Evolutionary conservation across 1,140 invertebrate genomes (phyloP), one percentile per base, ranked within the genome.

Genomic region (Diachasmimorpha longicaudata): DNA sequence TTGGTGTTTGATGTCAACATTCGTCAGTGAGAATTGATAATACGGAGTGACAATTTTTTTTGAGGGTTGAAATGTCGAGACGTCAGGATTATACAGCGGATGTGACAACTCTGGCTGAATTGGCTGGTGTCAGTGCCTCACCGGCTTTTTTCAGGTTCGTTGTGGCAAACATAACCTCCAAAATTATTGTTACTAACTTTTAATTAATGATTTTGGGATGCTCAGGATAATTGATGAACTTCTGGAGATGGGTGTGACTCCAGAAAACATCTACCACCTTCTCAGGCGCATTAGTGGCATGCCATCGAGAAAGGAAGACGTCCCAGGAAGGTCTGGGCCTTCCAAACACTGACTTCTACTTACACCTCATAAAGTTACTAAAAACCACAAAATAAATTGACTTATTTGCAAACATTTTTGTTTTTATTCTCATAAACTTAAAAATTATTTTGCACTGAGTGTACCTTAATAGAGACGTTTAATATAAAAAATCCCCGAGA

Each of bases 251-350:
- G 78, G 82, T 74, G 73, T 85, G 25, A 82, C 83, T 31, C 85
- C 85, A 11, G 82, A 86, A 31, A 84, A 85, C 48, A 83, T 86
- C 72, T 85, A 85, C 36, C 71, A 79, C 8, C 77, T 86, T 19
- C 70, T 86, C 1, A 81, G 79, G 67, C 77, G 81, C 81, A 83
- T 86, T 39, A 81, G 77, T 44, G 9, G 68, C 76, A 39, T 11
- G 72, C 48, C 74, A 39, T 8, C 19, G n/a, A 55, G 42, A 21
- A 78, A 52, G 23, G 58, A 72, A 5, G 75, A 78, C 46, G 74
- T 11, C 19, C 31, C 72, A 39, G 77, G 46, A 42, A 80, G 78
- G 67, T 44, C 44, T 21, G 58, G 9, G 66, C 72, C 71, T 37
- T 39, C 31, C 1, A 63, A 68, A 14, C 66, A 68, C 31, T 63